Evolutionary conservation across 2,797 vertebrate genomes (phyloP).

Genomic region (Bovichtus variegatus): DNA sequence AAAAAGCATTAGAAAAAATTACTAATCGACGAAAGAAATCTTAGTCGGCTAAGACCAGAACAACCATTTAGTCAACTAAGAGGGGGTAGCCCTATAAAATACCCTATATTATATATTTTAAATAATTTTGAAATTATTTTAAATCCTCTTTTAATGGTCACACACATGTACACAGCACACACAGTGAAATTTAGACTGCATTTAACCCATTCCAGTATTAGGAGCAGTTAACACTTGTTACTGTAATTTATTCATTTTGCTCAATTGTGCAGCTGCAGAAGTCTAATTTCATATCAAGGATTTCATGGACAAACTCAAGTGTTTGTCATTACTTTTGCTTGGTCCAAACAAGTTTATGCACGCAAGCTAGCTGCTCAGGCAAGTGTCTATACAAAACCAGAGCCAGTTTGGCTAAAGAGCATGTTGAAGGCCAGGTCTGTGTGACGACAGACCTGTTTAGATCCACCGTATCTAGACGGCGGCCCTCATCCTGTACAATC

Average conservation of each 20-base stretch:
- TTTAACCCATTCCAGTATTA: too few species aligned
- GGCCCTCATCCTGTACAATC: conserved; percentile 63
- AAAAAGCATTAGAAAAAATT: too few species aligned
- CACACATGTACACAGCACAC: too few species aligned
- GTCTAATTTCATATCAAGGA: conserved; percentile 8
- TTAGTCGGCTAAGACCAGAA: too few species aligned
- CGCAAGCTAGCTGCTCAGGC: conserved; percentile 3
- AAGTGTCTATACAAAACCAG: conserved; percentile 8
- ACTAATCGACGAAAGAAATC: too few species aligned
- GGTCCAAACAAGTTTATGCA: conserved; percentile 25
- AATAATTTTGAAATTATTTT: background rate
- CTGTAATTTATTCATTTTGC: too few species aligned
- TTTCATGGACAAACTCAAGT: conserved; percentile 34
- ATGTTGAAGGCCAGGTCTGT: conserved; percentile 65
- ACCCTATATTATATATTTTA: background rate
- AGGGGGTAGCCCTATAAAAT: background rate
- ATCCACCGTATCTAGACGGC: conserved; percentile 55
- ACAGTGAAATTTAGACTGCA: too few species aligned
- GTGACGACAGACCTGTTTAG: conserved; percentile 70
- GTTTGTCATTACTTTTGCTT: conserved; percentile 22
- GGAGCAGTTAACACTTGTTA: background rate
- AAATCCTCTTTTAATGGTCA: background rate
- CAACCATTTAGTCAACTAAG: too few species aligned
- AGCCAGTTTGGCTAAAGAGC: conserved; percentile 38
- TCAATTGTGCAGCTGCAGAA: background rate